Conservation (phyloP, 2,113 vertebrate species). For the Sakesphorus luctuosus region DNA sequence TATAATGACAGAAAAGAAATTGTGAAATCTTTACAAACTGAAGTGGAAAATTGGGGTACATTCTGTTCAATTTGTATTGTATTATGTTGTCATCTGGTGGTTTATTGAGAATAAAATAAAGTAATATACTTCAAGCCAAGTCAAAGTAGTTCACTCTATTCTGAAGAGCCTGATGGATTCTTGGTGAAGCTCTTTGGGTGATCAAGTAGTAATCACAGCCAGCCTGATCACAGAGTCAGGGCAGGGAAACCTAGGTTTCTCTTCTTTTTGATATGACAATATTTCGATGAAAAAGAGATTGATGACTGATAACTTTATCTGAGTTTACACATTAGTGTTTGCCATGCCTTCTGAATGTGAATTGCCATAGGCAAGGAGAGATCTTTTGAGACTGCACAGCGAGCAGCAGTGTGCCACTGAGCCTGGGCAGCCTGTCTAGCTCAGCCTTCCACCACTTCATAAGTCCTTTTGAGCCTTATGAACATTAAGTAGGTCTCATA, state of each 20-base stretch:
- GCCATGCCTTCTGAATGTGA: neutral
- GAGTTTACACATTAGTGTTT: neutral
- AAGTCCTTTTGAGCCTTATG: slow-evolving; percentile 20
- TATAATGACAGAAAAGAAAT: neutral
- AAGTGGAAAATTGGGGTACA: neutral
- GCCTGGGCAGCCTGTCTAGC: neutral
- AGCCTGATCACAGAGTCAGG: neutral
- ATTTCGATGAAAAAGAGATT: neutral
- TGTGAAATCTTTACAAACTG: neutral
- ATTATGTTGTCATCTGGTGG: rapidly evolving
- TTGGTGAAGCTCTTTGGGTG: neutral
- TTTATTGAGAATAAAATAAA: neutral
- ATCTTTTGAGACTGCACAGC: neutral
- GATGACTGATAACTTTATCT: rapidly evolving
- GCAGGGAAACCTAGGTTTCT: neutral
- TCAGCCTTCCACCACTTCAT: slow-evolving; percentile 12
- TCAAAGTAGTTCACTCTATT: neutral
- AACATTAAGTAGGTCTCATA: slow-evolving; percentile 41
- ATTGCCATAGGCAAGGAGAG: neutral
- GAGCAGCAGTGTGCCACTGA: neutral
- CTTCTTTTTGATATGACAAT: neutral
- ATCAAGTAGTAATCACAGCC: neutral
- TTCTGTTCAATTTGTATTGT: neutral
- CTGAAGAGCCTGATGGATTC: neutral
- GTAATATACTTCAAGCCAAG: neutral